phyloP scores from a whole-genome alignment of 2,888 invertebrate genomes.

The Temnothorax unifasciatus region DNA sequence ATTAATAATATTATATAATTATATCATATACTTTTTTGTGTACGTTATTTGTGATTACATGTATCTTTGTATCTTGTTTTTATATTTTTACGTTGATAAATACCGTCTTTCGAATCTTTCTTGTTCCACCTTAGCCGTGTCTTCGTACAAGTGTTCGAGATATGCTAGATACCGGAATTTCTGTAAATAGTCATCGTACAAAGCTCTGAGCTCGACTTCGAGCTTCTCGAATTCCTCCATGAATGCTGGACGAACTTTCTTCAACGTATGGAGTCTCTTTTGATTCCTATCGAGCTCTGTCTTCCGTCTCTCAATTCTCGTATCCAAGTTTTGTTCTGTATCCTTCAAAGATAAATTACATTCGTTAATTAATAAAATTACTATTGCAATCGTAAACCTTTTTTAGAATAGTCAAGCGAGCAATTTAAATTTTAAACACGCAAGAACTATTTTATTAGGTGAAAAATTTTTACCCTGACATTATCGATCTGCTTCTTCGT shows the following conservation, averaged over 20 bases:
- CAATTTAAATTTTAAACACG: not conserved
- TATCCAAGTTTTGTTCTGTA: conserved; percentile 95
- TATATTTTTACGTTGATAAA: conserved; percentile 6
- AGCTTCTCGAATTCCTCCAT: conserved; percentile 97
- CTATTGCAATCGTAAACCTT: not conserved
- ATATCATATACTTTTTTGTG: not conserved
- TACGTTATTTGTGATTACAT: conserved; percentile 9
- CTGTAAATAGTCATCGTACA: conserved; percentile 95
- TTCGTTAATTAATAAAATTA: conserved; percentile 19
- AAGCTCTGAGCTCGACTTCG: conserved; percentile 93
- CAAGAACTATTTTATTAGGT: not conserved
- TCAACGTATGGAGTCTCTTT: conserved; percentile 96
- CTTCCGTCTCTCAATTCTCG: conserved; percentile 96
- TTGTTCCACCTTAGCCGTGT: conserved; percentile 92
- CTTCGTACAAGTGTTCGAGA: conserved; percentile 94
- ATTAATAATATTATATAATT: not conserved
- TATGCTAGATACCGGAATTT: conserved; percentile 96
- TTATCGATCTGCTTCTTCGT: conserved; percentile 93
- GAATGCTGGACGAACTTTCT: conserved; percentile 98
- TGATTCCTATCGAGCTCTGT: conserved; percentile 97
- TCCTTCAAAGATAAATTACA: conserved; percentile 86
- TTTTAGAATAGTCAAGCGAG: not conserved
- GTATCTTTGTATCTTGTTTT: conserved; percentile 26
- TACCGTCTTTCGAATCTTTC: conserved; percentile 92
- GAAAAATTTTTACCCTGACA: conserved; percentile 87